Percentiles rank a stretch among this genome's conserved stretches.
These are phyloP conservation scores for Chalcosyrphus nemorum DNA, from an alignment of 2,888 invertebrate genomes.

Conservation along the genomic window DNA sequence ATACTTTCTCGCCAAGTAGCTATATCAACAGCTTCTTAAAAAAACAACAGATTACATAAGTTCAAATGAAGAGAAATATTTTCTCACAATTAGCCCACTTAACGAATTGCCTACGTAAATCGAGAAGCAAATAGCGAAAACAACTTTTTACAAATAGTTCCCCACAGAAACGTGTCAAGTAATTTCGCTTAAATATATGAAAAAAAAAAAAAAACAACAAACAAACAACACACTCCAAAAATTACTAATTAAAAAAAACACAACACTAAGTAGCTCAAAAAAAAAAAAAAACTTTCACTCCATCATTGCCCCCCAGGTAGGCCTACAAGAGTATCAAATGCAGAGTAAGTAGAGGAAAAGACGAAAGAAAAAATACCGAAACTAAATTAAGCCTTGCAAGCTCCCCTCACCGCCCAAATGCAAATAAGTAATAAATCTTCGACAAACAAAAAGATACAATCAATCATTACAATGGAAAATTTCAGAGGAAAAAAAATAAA, in stretches of 20 bases:
- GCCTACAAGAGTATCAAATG: not conserved
- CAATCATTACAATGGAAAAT: constrained; percentile 38
- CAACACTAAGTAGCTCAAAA: constrained; percentile 2
- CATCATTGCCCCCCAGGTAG: constrained; percentile 3
- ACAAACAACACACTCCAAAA: not conserved
- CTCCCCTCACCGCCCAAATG: constrained; percentile 18
- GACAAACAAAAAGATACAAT: constrained; percentile 7
- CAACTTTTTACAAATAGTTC: not conserved
- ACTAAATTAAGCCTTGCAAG: not conserved
- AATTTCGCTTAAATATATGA: not conserved
- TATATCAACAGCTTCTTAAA: not conserved
- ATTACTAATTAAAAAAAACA: constrained; percentile 19
- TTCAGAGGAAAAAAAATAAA: not conserved
- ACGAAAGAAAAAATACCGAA: not conserved
- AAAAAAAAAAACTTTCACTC: constrained; percentile 40
- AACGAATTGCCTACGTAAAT: constrained; percentile 19
- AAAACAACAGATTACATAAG: constrained; percentile 1
- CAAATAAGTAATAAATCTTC: constrained; percentile 22
- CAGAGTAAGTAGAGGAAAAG: not conserved
- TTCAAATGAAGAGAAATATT: not conserved
- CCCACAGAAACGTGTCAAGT: constrained; percentile 20
- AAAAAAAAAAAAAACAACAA: not conserved
- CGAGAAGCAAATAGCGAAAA: not conserved
- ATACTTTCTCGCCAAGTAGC: not conserved
- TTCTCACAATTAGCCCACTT: constrained; percentile 33